Conservation (phyloP, 2,797 vertebrate genomes). For the Varecia variegata region DNA sequence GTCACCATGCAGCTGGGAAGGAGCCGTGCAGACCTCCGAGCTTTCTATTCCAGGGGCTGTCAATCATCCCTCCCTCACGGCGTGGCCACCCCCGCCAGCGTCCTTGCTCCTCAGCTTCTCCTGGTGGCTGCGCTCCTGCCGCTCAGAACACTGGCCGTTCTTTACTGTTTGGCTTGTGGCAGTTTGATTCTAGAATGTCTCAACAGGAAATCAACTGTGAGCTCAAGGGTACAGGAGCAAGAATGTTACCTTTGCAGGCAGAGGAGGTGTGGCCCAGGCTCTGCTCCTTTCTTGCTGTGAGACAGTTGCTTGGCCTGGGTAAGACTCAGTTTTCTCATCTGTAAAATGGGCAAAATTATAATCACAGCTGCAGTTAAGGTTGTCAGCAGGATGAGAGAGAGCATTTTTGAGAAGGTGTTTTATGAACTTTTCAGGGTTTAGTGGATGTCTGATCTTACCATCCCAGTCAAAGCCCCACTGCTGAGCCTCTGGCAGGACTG, state of each 20-base stretch:
- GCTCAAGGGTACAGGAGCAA: accelerated
- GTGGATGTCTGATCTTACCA: neutral
- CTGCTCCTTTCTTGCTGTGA: neutral
- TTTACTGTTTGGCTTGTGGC: neutral
- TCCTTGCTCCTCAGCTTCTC: neutral
- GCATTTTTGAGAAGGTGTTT: neutral
- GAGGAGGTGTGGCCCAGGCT: neutral
- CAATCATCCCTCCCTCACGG: too few species aligned
- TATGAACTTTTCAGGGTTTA: neutral
- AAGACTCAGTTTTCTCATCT: neutral
- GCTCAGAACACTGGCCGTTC: neutral
- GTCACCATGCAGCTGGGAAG: neutral
- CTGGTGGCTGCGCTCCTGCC: neutral
- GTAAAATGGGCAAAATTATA: neutral
- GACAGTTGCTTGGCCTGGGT: neutral
- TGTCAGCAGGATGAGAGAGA: neutral
- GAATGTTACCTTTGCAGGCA: accelerated
- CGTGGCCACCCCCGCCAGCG: accelerated
- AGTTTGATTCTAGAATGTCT: neutral
- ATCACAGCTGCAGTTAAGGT: neutral
- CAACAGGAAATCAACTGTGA: too few species aligned
- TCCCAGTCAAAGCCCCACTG: neutral
- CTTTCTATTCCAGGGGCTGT: neutral
- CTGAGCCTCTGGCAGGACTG: neutral
- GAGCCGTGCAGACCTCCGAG: accelerated